phyloP scores from a whole-genome alignment of 92 coral and sea anemone species.

The Epizoanthus rinbou region DNA sequence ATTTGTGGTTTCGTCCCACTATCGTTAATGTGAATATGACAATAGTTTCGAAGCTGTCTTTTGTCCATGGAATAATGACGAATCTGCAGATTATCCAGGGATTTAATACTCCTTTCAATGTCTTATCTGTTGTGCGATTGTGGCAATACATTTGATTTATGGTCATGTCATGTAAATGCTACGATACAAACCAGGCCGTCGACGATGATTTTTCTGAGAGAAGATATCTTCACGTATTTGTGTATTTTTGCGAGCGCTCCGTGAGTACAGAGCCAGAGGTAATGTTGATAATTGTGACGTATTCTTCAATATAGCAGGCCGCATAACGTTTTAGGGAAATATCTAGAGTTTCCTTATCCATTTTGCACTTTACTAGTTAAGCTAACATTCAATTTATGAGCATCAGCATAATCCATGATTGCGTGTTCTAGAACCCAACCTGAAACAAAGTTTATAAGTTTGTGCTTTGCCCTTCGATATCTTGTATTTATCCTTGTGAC shows the following conservation, averaged over 20 bases:
- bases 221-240: slow-evolving; percentile 12
- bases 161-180: neutral
- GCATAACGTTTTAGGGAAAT: neutral
- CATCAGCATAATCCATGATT: neutral
- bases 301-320: neutral
- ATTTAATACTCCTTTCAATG: neutral
- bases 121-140: neutral
- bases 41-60: neutral
- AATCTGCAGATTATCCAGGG: neutral
- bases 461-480: too few species aligned
- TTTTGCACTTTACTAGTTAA: neutral
- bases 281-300: neutral
- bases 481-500: too few species aligned
- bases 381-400: neutral
- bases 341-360: neutral
- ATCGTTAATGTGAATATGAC: neutral
- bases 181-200: neutral
- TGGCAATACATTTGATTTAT: neutral
- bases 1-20: neutral
- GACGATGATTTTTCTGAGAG: neutral
- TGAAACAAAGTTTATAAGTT: neutral
- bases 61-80: neutral
- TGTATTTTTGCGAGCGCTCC: neutral
- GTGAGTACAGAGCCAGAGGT: neutral
- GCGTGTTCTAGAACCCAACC: neutral